Base-by-base conservation (phyloP, 1,140 invertebrate species). In the Bombus vancouverensis region DNA sequence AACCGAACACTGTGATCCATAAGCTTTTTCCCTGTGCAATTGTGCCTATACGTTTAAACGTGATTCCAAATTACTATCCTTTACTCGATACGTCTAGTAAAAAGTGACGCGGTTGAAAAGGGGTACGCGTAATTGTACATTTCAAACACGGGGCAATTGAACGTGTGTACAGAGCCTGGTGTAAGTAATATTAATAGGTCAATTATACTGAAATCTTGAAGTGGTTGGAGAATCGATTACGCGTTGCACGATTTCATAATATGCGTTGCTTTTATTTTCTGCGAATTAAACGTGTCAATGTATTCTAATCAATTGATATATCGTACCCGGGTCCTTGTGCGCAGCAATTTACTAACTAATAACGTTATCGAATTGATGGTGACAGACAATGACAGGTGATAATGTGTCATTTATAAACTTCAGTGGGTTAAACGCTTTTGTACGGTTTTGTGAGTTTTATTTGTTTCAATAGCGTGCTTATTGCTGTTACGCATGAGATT, bases 11-110 rank as follows among this genome's bases (percentile, higher is more conserved):
- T 62, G 34, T 5, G 15, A 13, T 12, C n/a, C 47, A 53, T 18
- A 22, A 53, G 47, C 18, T 53, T 22, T 76, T 4, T 12, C n/a
- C 71, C 9, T 42, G 39, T 28, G 39, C 42, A n/a, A 73, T 71
- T 47, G n/a, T 8, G 39, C 53, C 37, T 66, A 12, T 32, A 53
- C n/a, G 75, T 6, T 78, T 28, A 22, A 84, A 34, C 83, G 37
- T 39, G 74, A 32, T 18, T 53, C 15, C 37, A 18, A 85, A 78
- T 78, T 66, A 28, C 78, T 62, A 75, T 79, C 53, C 44, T 77
- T 79, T 37, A 9, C 68, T n/a, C 10, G 32, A 25, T 25, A 28
- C 6, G 32, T 68, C 81, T 37, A 18, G 72, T 42, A 71, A 37
- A 68, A 75, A 44, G 81, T 15, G 62, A 76, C 28, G 18, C 28